Conservation (phyloP, 2,888 invertebrate genomes). For the Desoria tigrina region DNA sequence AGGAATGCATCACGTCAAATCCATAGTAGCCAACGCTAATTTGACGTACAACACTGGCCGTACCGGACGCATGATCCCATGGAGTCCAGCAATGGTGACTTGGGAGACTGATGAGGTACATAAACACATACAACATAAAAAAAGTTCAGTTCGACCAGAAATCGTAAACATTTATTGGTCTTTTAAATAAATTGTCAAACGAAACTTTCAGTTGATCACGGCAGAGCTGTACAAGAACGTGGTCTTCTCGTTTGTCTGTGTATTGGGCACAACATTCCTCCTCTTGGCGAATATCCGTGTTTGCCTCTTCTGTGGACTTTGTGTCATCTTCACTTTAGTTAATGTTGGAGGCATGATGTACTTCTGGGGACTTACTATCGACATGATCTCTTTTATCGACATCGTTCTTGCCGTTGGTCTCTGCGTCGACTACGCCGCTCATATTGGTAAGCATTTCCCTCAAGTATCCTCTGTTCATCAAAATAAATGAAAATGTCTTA, state of each 20-base stretch:
- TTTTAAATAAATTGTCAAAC: slow-evolving; percentile 15
- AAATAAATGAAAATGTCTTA: not conserved
- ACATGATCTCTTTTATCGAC: slow-evolving; percentile 77
- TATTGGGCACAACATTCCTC: slow-evolving; percentile 74
- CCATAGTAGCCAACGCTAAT: slow-evolving; percentile 63
- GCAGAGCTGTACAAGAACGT: slow-evolving; percentile 75
- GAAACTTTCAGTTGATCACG: slow-evolving; percentile 63
- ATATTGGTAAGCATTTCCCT: slow-evolving; percentile 62
- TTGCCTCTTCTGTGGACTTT: slow-evolving; percentile 72
- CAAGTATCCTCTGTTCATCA: too few relatives aligned
- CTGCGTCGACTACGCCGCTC: slow-evolving; percentile 83
- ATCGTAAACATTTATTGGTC: not conserved
- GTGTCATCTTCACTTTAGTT: slow-evolving; percentile 56
- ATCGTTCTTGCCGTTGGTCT: slow-evolving; percentile 75
- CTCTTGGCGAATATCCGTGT: slow-evolving; percentile 74
- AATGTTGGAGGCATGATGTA: slow-evolving; percentile 77
- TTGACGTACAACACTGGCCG: slow-evolving; percentile 61
- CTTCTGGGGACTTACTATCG: slow-evolving; percentile 78
- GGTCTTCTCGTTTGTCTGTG: slow-evolving; percentile 71
- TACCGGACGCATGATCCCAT: slow-evolving; percentile 67
- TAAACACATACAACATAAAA: not conserved
- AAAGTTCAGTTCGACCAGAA: not conserved
- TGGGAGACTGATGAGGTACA: slow-evolving; percentile 75
- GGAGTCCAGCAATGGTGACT: slow-evolving; percentile 71
- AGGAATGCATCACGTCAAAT: slow-evolving; percentile 65